Evolutionary conservation across 2,888 invertebrate genomes (phyloP), one percentile per base, ranked within the genome.

Genomic region (Pharmacophagus antenor): DNA sequence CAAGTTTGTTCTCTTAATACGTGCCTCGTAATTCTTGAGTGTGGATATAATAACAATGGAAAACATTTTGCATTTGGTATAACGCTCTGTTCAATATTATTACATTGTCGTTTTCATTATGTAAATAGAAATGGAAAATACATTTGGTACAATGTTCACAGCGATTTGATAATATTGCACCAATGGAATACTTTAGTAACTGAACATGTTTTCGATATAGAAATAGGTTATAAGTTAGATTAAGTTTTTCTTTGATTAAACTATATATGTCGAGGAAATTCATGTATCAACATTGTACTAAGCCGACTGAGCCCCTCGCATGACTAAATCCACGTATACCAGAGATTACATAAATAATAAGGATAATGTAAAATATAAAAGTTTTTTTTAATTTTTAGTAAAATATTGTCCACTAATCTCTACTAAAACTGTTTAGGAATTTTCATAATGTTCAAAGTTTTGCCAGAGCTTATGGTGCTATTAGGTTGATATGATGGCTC

Each of bases 1-100:
- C 31, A 21, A 21, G 20, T 31, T 20, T 46, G 31, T 49, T 20
- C 41, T 37, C 31, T 12, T 15, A 59, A 44, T 21, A 46, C 21
- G 21, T 47, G 31, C 61, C 52, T 61, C 41, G 47, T 61, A 61
- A 47, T 61, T 52, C 51, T 56, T n/a, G 52, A 61, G 37, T 52
- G 56, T 61, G 60, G 23, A 20, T 15, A 18, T 57, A 57, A 56
- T 20, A 37, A 58, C 23, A 41, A 20, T 12, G 44, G 25, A 21
- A 57, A 44, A 15, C 21, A 31, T 31, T 12, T 31, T 51, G 46
- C 51, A 51, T 57, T 51, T 57, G 21, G 46, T 44, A 31, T 46
- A 46, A n/a, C 25, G 12, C 44, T 46, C 1, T 51, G n/a, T 57
- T 57, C 27, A 7, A 23, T 20, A 17, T 31, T 23, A 20, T 47